Evolutionary conservation across 2,797 vertebrate species (phyloP).

Genomic region (Cyprinodon diabolis): DNA sequence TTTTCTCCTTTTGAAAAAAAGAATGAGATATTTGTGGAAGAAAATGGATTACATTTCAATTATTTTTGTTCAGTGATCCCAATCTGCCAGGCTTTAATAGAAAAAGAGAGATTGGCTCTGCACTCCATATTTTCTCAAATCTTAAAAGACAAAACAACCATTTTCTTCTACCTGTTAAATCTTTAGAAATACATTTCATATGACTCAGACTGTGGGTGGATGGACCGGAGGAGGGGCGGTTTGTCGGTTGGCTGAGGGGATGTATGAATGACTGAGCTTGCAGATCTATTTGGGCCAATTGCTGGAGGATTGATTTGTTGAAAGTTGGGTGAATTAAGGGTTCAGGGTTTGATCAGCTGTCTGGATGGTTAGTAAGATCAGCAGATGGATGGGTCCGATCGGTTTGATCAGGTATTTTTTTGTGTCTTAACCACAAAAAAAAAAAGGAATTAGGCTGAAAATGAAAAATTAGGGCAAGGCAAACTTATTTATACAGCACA

Average conservation of each 20-base stretch:
- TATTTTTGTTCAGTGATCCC: constrained; percentile 60
- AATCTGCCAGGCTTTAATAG: constrained; percentile 48
- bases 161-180: constrained; percentile 2
- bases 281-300: background rate
- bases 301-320: background rate
- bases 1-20: constrained; percentile 38
- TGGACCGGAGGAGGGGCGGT: background rate
- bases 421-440: background rate
- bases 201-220: background rate
- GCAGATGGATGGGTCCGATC: too few species aligned
- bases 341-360: background rate
- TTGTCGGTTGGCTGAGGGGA: background rate
- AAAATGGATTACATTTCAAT: constrained; percentile 63
- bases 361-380: too few species aligned
- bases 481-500: too few species aligned
- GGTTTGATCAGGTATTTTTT: too few species aligned
- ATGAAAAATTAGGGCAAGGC: too few species aligned
- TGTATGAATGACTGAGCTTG: background rate
- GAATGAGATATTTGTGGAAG: constrained; percentile 17
- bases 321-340: background rate
- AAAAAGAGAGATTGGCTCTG: constrained; percentile 37
- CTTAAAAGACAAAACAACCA: background rate
- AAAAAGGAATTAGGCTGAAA: too few species aligned
- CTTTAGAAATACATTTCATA: background rate
- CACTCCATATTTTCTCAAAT: constrained; percentile 31